Percentiles rank a stretch among this genome's conserved stretches.
phyloP scores from a whole-genome alignment of 2,113 vertebrate species.

The Xerus inauris region DNA sequence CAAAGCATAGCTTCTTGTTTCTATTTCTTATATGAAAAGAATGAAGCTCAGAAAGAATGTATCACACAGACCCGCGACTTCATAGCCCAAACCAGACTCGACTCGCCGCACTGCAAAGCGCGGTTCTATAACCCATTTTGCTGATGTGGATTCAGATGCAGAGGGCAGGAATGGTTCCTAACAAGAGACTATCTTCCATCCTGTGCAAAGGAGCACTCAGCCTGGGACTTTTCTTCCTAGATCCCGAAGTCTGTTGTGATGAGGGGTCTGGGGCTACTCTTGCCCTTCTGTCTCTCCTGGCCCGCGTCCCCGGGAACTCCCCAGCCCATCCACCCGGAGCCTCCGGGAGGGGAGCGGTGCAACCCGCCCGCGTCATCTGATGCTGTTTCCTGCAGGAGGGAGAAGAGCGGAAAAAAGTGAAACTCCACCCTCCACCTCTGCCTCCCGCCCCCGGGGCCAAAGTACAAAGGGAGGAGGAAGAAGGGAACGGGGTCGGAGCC shows the following conservation, averaged over 20 bases:
- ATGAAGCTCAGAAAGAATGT: not conserved
- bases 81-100: not conserved
- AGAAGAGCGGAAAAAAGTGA: constrained; percentile 84
- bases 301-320: constrained; percentile 47
- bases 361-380: constrained; percentile 80
- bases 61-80: not conserved
- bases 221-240: not conserved
- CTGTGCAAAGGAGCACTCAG: not conserved
- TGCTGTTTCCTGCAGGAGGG: constrained; percentile 83
- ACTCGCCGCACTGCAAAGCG: not conserved
- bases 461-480: constrained; percentile 84
- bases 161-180: not conserved
- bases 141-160: not conserved
- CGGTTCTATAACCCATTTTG: not conserved
- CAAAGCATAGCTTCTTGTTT: not conserved
- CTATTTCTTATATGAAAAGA: not conserved
- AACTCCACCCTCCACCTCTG: constrained; percentile 84
- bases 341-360: constrained; percentile 69
- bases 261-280: not conserved
- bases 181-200: not conserved
- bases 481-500: constrained; percentile 75
- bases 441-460: constrained; percentile 82
- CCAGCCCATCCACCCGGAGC: constrained; percentile 13
- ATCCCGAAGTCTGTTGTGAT: not conserved
- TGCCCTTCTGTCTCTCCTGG: not conserved